phyloP scores from a whole-genome alignment of 2,888 invertebrate species.

The Celastrina argiolus region DNA sequence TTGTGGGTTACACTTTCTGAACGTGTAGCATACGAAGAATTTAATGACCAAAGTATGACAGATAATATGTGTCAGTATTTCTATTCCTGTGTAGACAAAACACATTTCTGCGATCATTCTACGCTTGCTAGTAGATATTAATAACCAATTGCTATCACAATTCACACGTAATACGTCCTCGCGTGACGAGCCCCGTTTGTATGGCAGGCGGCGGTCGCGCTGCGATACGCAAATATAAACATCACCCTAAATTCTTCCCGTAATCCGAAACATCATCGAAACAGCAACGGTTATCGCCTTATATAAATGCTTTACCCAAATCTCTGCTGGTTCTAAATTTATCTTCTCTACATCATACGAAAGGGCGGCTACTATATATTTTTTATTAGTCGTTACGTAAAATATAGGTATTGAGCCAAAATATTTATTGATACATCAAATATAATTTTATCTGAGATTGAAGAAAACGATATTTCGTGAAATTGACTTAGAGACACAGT shows the following conservation, averaged over 20 bases:
- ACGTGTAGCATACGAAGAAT: no score
- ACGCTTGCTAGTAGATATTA: not conserved
- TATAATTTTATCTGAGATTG: no score
- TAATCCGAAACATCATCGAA: slow-evolving; percentile 32
- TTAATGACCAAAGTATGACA: no score
- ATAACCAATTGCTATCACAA: slow-evolving; percentile 25
- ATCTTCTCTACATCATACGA: not conserved
- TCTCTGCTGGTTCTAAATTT: not conserved
- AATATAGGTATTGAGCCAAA: no score
- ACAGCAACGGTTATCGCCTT: not conserved
- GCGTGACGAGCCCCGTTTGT: slow-evolving; percentile 56
- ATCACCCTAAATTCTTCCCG: slow-evolving; percentile 41
- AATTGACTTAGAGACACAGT: no score
- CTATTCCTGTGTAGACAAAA: no score
- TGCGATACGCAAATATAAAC: slow-evolving; percentile 67
- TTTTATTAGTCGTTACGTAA: not conserved
- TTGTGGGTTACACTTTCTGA: no score
- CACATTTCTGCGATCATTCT: no score
- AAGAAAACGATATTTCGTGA: no score
- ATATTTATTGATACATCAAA: not conserved
- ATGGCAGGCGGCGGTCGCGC: slow-evolving; percentile 39
- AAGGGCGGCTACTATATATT: not conserved
- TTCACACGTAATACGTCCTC: slow-evolving; percentile 34
- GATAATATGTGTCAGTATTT: no score
- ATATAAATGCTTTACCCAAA: not conserved